phyloP scores from a whole-genome alignment of 2,888 invertebrate species.

The Brenthis ino region DNA sequence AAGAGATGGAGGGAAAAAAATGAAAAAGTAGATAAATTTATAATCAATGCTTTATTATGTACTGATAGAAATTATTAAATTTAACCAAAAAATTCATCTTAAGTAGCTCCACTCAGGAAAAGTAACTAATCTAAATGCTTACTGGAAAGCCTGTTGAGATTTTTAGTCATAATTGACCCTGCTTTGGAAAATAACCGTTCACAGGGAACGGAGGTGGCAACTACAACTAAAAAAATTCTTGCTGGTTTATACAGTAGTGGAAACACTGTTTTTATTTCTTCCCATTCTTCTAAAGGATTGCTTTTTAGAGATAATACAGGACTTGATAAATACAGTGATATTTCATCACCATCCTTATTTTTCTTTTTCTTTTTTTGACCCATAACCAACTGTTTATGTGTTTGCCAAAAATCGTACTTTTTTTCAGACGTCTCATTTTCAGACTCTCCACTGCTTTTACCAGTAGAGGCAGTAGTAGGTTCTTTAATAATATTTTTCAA shows the following conservation, averaged over 20 bases:
- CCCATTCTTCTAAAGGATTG: conserved; percentile 32
- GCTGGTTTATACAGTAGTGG: conserved; percentile 42
- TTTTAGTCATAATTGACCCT: conserved; percentile 30
- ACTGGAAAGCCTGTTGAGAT: conserved; percentile 29
- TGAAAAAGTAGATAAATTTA: neutral
- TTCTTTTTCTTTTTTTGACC: conserved; percentile 6
- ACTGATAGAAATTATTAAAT: neutral
- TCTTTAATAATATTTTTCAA: neutral
- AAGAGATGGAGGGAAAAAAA: neutral
- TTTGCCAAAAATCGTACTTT: neutral
- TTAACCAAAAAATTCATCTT: neutral
- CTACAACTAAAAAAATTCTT: conserved; percentile 20
- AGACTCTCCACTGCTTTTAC: neutral
- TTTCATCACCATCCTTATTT: conserved; percentile 8
- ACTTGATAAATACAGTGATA: conserved; percentile 16
- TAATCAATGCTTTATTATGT: neutral
- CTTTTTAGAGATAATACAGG: conserved; percentile 9
- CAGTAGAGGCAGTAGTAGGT: conserved; percentile 1
- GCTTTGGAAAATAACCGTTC: conserved; percentile 31
- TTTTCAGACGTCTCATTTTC: neutral
- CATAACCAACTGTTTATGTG: neutral
- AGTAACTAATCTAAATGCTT: conserved; percentile 31
- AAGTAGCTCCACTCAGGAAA: conserved; percentile 10
- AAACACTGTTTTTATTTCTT: conserved; percentile 32
- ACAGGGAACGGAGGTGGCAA: conserved; percentile 22